phyloP scores from a whole-genome alignment of 2,888 invertebrate species.

The Malacosoma neustria region DNA sequence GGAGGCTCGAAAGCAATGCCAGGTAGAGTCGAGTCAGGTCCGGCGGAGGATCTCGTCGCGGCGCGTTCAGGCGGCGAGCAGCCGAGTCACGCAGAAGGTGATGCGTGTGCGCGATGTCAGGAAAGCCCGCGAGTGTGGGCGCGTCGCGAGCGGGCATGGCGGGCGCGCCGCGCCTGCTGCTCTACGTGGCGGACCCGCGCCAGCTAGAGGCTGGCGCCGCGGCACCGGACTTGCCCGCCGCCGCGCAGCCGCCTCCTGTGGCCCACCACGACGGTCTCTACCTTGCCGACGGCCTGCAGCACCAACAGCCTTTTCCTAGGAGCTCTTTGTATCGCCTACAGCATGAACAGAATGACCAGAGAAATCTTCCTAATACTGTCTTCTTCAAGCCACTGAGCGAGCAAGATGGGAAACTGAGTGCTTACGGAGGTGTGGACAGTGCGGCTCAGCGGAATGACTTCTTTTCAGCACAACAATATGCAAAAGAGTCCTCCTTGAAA shows the following conservation, averaged over 20 bases:
- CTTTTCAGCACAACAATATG: slow-evolving; percentile 41
- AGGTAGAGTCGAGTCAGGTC: slow-evolving; percentile 39
- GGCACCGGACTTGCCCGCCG: slow-evolving; percentile 40
- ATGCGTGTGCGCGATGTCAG: slow-evolving; percentile 85
- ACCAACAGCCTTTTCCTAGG: slow-evolving; percentile 34
- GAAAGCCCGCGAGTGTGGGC: slow-evolving; percentile 84
- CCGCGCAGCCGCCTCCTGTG: slow-evolving; percentile 19
- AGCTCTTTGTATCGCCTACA: slow-evolving; percentile 35
- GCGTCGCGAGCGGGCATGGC: slow-evolving; percentile 69
- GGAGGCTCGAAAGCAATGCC: slow-evolving; percentile 51
- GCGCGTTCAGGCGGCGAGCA: slow-evolving; percentile 59
- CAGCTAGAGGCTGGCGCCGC: slow-evolving; percentile 68
- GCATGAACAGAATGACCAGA: slow-evolving; percentile 35
- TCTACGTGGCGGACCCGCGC: slow-evolving; percentile 71
- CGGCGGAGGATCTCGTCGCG: slow-evolving; percentile 41
- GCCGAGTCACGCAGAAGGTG: slow-evolving; percentile 73
- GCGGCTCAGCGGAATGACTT: slow-evolving; percentile 35
- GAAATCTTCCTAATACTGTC: slow-evolving; percentile 30
- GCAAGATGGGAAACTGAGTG: slow-evolving; percentile 36
- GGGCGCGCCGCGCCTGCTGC: slow-evolving; percentile 68
- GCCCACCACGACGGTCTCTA: slow-evolving; percentile 33
- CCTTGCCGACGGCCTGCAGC: slow-evolving; percentile 39
- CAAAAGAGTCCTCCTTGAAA: slow-evolving; percentile 39
- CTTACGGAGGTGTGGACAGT: slow-evolving; percentile 35
- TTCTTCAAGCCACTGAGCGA: slow-evolving; percentile 49